Percentiles rank a stretch among this genome's conserved stretches.
Conservation (phyloP, 2,797 vertebrate genomes). For the Galago senegalensis region DNA sequence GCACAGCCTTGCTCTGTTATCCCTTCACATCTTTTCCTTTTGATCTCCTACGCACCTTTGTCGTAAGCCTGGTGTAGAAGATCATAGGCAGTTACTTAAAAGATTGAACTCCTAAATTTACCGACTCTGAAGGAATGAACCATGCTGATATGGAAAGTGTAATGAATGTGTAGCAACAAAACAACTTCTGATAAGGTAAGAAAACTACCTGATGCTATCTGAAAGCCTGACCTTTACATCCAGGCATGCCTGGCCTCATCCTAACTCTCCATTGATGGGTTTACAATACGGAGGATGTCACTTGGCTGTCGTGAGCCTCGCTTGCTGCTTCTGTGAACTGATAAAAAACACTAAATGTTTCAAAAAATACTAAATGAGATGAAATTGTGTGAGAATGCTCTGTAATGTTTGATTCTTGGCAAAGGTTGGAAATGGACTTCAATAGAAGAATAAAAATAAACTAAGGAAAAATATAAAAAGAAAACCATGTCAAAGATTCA, state of each 20-base stretch:
- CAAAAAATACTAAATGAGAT: background rate
- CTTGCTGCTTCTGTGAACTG: background rate
- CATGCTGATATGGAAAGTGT: background rate
- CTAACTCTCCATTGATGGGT: fast-evolving
- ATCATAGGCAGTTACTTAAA: background rate
- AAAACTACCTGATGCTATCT: background rate
- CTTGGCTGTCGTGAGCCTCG: background rate
- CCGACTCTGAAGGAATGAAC: background rate
- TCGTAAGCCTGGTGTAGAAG: background rate
- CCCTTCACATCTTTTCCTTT: background rate
- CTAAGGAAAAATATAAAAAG: background rate
- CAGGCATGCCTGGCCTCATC: background rate
- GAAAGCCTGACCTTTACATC: background rate
- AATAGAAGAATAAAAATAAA: background rate
- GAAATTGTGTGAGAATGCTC: background rate
- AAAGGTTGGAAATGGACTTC: background rate
- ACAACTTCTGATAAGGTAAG: background rate
- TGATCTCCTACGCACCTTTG: background rate
- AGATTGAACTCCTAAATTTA: background rate
- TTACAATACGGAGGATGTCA: background rate
- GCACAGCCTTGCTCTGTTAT: background rate
- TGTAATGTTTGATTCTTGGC: background rate
- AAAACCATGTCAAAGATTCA: background rate
- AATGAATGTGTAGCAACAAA: background rate
- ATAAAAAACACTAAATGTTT: background rate